Percentiles rank a stretch among this genome's conserved stretches.
phyloP scores from a whole-genome alignment of 2,797 vertebrate genomes.

The Pogonophryne albipinna region DNA sequence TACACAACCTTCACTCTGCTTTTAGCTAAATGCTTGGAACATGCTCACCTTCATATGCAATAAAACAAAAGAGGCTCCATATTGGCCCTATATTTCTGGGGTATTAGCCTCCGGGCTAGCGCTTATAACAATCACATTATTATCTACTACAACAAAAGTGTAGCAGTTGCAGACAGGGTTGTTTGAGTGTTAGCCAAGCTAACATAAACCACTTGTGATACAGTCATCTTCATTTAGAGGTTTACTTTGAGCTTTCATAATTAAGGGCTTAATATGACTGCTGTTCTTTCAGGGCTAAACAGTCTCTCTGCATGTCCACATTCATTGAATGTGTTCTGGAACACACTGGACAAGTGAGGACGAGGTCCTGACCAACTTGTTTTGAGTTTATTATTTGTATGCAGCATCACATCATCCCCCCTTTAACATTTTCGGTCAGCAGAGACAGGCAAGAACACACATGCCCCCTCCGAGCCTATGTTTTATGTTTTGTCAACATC shows the following conservation, averaged over 20 bases:
- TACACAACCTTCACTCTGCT: conserved; percentile 16
- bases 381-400: conserved; percentile 50
- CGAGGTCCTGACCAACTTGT: conserved; percentile 28
- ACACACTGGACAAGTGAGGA: background rate
- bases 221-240: background rate
- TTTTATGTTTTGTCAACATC: conserved; percentile 75
- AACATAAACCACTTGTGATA: conserved; percentile 21
- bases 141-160: conserved; percentile 27
- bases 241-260: conserved; percentile 7
- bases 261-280: conserved; percentile 3
- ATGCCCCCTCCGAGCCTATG: conserved; percentile 17
- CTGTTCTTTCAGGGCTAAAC: conserved; percentile 9
- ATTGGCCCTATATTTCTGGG: conserved; percentile 21
- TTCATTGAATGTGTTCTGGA: conserved; percentile 11
- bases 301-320: background rate
- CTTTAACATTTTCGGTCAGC: conserved; percentile 43
- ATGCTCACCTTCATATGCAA: conserved; percentile 35
- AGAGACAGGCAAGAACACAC: conserved; percentile 56
- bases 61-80: conserved; percentile 27
- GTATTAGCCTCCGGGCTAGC: conserved; percentile 29
- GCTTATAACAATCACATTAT: conserved; percentile 34
- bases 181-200: conserved; percentile 13
- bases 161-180: conserved; percentile 23
- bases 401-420: conserved; percentile 33
- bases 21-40: conserved; percentile 16